phyloP scores from a whole-genome alignment of 2,888 invertebrate genomes.

The Branchipolynoe longqiensis region DNA sequence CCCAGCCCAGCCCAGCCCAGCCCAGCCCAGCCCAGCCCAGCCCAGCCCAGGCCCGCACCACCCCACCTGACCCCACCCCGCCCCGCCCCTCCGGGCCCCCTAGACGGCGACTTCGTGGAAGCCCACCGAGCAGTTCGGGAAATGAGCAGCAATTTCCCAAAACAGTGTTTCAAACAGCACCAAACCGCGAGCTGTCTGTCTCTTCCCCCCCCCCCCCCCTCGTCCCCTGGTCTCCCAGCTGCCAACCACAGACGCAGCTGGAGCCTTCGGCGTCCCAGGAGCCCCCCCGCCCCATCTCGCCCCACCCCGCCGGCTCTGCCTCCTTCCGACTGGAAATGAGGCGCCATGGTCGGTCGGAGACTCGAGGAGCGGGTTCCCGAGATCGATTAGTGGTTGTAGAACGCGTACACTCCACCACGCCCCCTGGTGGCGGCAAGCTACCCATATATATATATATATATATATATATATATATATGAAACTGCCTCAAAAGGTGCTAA shows the following conservation, averaged over 20 bases:
- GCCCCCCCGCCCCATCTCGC: background rate
- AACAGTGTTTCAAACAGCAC: constrained; percentile 30
- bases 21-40: too few species aligned
- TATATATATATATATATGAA: too few species aligned
- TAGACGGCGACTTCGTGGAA: background rate
- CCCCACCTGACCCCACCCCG: too few species aligned
- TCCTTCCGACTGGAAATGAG: constrained; percentile 42
- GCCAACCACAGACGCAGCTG: background rate
- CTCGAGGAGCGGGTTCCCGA: too few species aligned
- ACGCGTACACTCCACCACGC: background rate
- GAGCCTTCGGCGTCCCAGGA: constrained; percentile 6
- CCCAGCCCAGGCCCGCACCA: too few species aligned
- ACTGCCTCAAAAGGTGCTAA: too few species aligned
- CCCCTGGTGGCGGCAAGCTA: background rate
- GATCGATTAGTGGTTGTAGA: too few species aligned
- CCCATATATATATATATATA: background rate
- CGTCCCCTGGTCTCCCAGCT: background rate
- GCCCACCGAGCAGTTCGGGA: background rate
- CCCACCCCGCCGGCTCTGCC: background rate
- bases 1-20: too few species aligned
- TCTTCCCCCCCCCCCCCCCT: background rate
- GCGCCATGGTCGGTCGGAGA: constrained; percentile 11
- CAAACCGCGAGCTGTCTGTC: constrained; percentile 16
- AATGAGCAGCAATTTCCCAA: constrained; percentile 44
- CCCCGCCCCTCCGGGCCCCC: too few species aligned